Evolutionary conservation across 2,113 vertebrate species (phyloP).

Genomic region (Corythaeola cristata): DNA sequence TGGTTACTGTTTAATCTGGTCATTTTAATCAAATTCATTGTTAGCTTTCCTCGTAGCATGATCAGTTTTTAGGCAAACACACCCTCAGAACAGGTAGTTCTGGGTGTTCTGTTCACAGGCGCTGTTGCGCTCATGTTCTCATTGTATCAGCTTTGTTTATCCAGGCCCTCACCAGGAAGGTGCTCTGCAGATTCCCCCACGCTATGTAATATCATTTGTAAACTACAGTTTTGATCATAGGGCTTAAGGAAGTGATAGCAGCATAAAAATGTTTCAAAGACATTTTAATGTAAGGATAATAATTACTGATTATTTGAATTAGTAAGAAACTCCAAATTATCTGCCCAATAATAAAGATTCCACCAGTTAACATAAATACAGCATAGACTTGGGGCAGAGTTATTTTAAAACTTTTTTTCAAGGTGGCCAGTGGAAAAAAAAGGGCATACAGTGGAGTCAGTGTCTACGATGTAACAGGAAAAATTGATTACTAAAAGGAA

Average conservation of each 20-base stretch:
- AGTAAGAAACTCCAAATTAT: neutral
- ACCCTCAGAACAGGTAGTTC: neutral
- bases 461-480: neutral
- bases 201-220: neutral
- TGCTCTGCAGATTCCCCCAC: neutral
- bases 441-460: neutral
- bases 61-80: neutral
- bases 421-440: neutral
- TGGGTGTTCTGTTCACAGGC: neutral
- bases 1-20: neutral
- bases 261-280: neutral
- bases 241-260: neutral
- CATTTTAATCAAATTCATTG: neutral
- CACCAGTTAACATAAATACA: neutral
- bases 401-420: neutral
- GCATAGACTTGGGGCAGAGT: neutral
- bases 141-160: neutral
- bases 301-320: neutral
- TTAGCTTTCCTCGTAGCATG: neutral
- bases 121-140: neutral
- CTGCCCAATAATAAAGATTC: neutral
- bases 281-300: neutral
- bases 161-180: neutral
- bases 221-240: neutral
- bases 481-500: neutral